phyloP scores from a whole-genome alignment of 1,140 invertebrate species.

The Ceratoteleas bidentatus region DNA sequence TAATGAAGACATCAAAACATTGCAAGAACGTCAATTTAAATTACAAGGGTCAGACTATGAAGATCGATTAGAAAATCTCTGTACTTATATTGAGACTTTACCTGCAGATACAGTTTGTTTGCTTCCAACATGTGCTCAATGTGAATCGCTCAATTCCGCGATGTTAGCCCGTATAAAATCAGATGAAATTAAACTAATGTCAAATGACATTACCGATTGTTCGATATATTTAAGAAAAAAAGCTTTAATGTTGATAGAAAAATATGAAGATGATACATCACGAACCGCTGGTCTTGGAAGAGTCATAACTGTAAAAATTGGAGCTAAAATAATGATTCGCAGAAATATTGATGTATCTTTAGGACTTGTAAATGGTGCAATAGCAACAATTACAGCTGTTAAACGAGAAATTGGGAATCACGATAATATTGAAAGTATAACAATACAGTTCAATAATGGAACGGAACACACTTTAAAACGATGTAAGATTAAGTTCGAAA shows the following conservation, averaged over 20 bases:
- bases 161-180: slow-evolving; percentile 56
- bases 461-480: slow-evolving; percentile 51
- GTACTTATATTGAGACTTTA: slow-evolving; percentile 54
- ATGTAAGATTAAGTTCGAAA: slow-evolving; percentile 59
- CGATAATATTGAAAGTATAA: slow-evolving; percentile 35
- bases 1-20: slow-evolving; percentile 46
- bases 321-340: slow-evolving; percentile 65
- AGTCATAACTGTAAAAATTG: slow-evolving; percentile 51
- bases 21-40: slow-evolving; percentile 44
- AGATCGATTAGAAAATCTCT: slow-evolving; percentile 51
- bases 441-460: slow-evolving; percentile 32
- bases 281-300: slow-evolving; percentile 30
- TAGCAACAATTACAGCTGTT: slow-evolving; percentile 58
- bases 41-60: slow-evolving; percentile 32
- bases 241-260: slow-evolving; percentile 38
- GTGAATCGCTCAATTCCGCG: slow-evolving; percentile 58
- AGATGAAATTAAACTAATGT: slow-evolving; percentile 63
- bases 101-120: slow-evolving; percentile 57
- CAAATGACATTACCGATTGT: slow-evolving; percentile 54
- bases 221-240: slow-evolving; percentile 41
- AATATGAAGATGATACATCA: slow-evolving; percentile 36
- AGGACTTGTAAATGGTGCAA: slow-evolving; percentile 70
- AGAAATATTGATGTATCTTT: slow-evolving; percentile 69
- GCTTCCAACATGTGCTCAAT: too few species aligned
- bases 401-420: slow-evolving; percentile 19